Base-by-base conservation (phyloP, 2,888 invertebrate genomes). In the Euplexia lucipara region DNA sequence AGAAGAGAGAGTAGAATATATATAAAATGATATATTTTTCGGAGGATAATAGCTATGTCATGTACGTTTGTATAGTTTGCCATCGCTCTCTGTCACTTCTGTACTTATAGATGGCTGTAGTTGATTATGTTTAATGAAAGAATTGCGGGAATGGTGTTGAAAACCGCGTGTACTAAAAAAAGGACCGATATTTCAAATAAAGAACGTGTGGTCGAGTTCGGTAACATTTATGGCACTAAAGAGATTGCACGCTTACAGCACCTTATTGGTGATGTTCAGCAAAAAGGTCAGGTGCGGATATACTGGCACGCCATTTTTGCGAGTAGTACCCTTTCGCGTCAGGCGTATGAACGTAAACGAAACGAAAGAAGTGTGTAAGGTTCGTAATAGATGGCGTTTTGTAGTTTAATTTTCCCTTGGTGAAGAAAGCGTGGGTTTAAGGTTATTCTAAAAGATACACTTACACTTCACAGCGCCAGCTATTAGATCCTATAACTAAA, bases 1-100 rank as follows among this genome's bases (percentile, higher is more conserved):
- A 91, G 86, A 85, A 77, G 90, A 91, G 89, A 91, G 89, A 90
- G 81, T 87, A 83, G 70, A 75, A 84, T 85, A 83, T 85, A 83
- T 88, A 85, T 83, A 86, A 72, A 82, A 75, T 73, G 70, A 86
- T 89, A 88, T 79, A 81, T 81, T 79, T 78, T 88, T 88, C 88
- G 44, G 58, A 58, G 32, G 30, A 62, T 88, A 88, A 85, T 79
- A 75, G 79, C 79, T 70, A 72, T 82, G 75, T 89, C 69, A 72
- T 82, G 75, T 89, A 86, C 83, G 85, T 78, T 82, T 81, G 69
- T 85, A 79, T 82, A 79, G 79, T 81, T 75, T 71, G 73, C 78
- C 70, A 75, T 86, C 78, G 86, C 86, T 89, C 86, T 86, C 85
- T 86, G 78, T 84, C 77, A 80, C 69, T 76, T 81, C 76, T 86